Percentiles rank a stretch among this genome's conserved stretches.
Evolutionary conservation across 2,888 invertebrate species (phyloP).

Genomic region (Drosophila austrosaltans): DNA sequence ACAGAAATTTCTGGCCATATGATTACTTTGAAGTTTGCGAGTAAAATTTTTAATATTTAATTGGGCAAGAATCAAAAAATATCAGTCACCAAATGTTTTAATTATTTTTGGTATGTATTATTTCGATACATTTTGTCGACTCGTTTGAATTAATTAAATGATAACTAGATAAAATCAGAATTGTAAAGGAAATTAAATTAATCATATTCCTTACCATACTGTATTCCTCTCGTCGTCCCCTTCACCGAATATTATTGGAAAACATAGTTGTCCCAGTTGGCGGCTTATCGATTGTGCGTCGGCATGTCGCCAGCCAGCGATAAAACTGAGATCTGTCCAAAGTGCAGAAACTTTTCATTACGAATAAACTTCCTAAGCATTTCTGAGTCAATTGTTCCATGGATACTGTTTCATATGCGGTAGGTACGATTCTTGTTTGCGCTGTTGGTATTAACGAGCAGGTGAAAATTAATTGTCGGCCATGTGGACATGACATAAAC

Average conservation of each 20-base stretch:
- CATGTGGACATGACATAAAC: constrained; percentile 64
- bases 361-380: constrained; percentile 1
- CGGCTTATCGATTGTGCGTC: constrained; percentile 61
- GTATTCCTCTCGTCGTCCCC: background rate
- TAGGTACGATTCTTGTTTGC: constrained; percentile 29
- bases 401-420: background rate
- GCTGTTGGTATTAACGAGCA: constrained; percentile 17
- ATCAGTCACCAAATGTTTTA: constrained; percentile 21
- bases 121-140: constrained; percentile 24
- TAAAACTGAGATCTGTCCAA: constrained; percentile 42
- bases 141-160: constrained; percentile 69
- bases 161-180: constrained; percentile 52
- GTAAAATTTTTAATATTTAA: background rate
- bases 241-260: constrained; percentile 26
- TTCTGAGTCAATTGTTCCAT: background rate
- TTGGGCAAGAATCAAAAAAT: background rate
- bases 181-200: constrained; percentile 62
- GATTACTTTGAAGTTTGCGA: background rate
- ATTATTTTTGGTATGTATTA: constrained; percentile 9
- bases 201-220: constrained; percentile 26
- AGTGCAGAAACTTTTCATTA: constrained; percentile 59
- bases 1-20: background rate
- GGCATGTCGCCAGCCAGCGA: constrained; percentile 40
- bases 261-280: constrained; percentile 48
- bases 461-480: constrained; percentile 66